Conservation (phyloP, 2,113 vertebrate species). For the Poicephalus gulielmi region DNA sequence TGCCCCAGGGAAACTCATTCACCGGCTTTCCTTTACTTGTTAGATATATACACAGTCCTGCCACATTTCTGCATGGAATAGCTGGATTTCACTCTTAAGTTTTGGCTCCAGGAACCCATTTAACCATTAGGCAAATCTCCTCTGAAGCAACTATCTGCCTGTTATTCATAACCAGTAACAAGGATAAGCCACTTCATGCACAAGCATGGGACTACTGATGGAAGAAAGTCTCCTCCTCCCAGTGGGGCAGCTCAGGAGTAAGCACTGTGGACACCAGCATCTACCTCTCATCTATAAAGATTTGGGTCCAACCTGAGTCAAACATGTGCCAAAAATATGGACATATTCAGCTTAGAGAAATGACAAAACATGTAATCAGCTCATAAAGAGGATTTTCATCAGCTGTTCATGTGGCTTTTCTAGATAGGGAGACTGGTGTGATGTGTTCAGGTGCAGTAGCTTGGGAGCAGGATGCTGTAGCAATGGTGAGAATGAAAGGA, state of each 20-base stretch:
- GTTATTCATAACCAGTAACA: background rate
- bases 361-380: background rate
- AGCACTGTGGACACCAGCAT: background rate
- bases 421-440: background rate
- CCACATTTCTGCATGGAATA: background rate
- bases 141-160: background rate
- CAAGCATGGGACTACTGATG: background rate
- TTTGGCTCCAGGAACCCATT: background rate
- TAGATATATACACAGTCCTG: background rate
- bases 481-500: background rate
- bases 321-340: background rate
- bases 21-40: background rate
- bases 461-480: background rate
- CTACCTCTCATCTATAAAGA: background rate
- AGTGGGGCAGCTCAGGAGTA: background rate
- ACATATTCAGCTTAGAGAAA: background rate
- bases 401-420: background rate
- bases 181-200: background rate
- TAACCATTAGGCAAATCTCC: background rate
- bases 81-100: background rate
- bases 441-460: background rate
- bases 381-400: background rate
- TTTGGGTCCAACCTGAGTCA: background rate
- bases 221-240: background rate
- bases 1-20: accelerated